These are phyloP conservation scores for Micronycteris hirsuta DNA, from an alignment of 2,113 vertebrate species.

Conservation along the genomic window DNA sequence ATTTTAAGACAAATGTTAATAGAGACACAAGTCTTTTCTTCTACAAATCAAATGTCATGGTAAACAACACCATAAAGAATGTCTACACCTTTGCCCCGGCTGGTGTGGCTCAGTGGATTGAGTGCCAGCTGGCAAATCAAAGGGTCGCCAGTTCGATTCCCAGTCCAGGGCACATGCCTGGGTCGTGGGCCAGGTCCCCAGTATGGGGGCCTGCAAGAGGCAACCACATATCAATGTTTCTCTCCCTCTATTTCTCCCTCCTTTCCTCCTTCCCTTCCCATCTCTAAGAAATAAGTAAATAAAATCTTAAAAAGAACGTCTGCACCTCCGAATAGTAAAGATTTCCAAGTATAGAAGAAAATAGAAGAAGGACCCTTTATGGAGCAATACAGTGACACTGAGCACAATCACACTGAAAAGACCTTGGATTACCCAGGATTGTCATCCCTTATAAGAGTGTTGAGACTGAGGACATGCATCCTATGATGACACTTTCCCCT, in stretches of 20 bases:
- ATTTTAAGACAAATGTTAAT: not conserved
- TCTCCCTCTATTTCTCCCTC: too few species aligned
- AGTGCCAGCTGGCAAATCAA: too few species aligned
- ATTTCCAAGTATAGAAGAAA: not conserved
- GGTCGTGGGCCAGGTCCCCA: too few species aligned
- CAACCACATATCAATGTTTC: too few species aligned
- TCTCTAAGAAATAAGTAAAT: too few species aligned
- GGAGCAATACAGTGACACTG: not conserved
- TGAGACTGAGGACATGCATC: not conserved
- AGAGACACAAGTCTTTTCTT: not conserved
- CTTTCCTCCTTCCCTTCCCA: too few species aligned
- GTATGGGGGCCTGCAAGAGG: too few species aligned
- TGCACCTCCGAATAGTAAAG: not conserved
- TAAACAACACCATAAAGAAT: not conserved
- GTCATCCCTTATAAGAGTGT: rapidly evolving
- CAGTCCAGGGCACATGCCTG: too few species aligned
- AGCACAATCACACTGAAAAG: not conserved
- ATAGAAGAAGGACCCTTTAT: not conserved
- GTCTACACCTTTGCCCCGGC: too few species aligned
- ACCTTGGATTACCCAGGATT: not conserved
- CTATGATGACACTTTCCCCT: not conserved
- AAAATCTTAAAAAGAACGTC: not conserved
- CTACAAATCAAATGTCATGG: not conserved
- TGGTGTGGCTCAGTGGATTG: too few species aligned
- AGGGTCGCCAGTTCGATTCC: too few species aligned